Evolutionary conservation across 2,113 vertebrate species (phyloP).

Genomic region (Chauna torquata): DNA sequence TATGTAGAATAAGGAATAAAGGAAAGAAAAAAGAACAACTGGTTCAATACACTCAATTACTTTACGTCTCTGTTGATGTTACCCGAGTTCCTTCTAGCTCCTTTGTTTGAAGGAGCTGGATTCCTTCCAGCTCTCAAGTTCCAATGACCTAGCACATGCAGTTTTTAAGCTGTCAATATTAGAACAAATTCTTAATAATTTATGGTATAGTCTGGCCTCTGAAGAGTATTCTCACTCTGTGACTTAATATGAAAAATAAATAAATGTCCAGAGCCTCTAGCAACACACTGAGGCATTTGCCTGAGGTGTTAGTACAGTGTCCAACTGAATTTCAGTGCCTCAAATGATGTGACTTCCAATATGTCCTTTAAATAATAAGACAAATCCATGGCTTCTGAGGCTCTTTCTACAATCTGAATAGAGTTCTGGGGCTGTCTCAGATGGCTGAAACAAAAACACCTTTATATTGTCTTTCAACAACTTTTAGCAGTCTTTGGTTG

Average conservation of each 20-base stretch:
- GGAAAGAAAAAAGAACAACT: not conserved
- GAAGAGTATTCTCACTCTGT: constrained; percentile 6
- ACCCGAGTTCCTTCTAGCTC: not conserved
- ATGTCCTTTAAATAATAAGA: not conserved
- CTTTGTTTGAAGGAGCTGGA: not conserved
- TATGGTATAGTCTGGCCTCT: not conserved
- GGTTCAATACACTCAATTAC: not conserved
- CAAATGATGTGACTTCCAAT: not conserved
- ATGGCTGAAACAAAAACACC: not conserved
- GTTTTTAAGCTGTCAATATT: constrained; percentile 11
- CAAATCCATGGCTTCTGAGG: not conserved
- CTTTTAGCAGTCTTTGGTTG: not conserved
- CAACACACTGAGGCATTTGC: not conserved
- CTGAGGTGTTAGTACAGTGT: not conserved
- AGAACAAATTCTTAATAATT: constrained; percentile 27
- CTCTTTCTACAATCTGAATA: not conserved
- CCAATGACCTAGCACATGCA: not conserved
- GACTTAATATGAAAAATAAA: constrained; percentile 33
- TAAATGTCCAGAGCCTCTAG: not conserved
- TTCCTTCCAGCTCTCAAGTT: constrained; percentile 1
- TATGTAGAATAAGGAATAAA: not conserved
- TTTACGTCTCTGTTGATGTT: not conserved
- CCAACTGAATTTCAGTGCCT: not conserved
- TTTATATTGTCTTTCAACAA: not conserved
- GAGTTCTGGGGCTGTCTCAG: not conserved